Conservation (phyloP, 2,888 invertebrate species). For the Hyles lineata region DNA sequence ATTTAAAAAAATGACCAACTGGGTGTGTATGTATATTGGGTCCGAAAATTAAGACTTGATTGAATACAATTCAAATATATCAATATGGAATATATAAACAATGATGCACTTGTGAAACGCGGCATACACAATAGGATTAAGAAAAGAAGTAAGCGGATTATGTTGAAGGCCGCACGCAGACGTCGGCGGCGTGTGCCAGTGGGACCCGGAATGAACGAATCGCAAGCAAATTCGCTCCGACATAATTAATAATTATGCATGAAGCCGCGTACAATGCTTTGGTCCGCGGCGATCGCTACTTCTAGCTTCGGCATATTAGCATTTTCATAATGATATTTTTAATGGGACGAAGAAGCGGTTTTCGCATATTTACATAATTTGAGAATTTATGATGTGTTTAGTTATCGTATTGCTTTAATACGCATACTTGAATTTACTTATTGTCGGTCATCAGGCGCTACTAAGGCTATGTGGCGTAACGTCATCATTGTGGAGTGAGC, state of each 20-base stretch:
- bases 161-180: neutral
- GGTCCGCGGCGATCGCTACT: neutral
- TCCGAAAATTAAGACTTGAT: too few species aligned
- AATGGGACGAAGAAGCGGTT: constrained; percentile 2
- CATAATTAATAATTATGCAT: neutral
- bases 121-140: neutral
- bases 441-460: neutral
- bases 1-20: too few species aligned
- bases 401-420: neutral
- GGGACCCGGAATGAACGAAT: neutral
- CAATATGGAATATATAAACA: too few species aligned
- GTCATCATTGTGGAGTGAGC: too few species aligned
- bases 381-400: neutral
- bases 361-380: constrained; percentile 9
- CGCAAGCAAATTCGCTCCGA: neutral
- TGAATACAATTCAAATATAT: too few species aligned
- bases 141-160: neutral
- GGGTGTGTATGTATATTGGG: too few species aligned
- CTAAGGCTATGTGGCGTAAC: too few species aligned
- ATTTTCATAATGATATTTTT: neutral
- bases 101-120: neutral
- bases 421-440: neutral
- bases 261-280: neutral
- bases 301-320: neutral
- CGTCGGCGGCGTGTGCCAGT: neutral